Conservation (phyloP, 2,888 invertebrate genomes). For the Diachrysia chrysitis region DNA sequence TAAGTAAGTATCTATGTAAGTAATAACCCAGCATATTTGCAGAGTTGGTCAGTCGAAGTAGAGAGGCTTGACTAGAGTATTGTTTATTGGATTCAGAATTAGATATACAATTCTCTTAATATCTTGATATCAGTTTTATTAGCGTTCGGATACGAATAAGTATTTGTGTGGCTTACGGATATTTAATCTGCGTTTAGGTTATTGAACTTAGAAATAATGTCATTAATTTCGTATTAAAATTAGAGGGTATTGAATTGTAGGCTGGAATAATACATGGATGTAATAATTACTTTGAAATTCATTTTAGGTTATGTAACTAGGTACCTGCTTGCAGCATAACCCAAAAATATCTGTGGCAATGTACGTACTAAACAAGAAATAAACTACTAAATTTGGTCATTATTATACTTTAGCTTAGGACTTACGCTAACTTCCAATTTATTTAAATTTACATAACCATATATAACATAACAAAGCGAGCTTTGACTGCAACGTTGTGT, state of each 20-base stretch:
- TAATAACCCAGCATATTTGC: slow-evolving; percentile 5
- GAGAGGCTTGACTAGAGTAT: background rate
- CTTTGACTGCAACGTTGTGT: background rate
- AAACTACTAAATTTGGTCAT: no score
- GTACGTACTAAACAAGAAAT: no score
- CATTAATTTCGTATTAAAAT: background rate
- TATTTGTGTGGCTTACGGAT: slow-evolving; percentile 4
- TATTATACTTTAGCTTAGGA: no score
- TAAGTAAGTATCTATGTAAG: background rate
- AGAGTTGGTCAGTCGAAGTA: background rate
- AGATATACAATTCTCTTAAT: slow-evolving; percentile 1
- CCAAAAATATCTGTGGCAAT: no score
- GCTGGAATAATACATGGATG: no score
- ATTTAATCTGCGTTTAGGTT: slow-evolving; percentile 1
- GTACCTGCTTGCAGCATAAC: no score
- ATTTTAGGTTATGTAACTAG: no score
- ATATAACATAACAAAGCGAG: background rate
- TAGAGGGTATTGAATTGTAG: background rate
- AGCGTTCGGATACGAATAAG: slow-evolving; percentile 3
- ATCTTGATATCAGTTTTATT: background rate
- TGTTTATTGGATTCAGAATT: slow-evolving; percentile 7
- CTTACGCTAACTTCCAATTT: background rate
- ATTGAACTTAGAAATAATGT: background rate
- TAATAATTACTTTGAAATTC: no score
- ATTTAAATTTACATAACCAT: background rate